Percentiles rank a stretch among this genome's conserved stretches.
These are phyloP conservation scores for Ivindomyrus marchei DNA, from an alignment of 2,113 vertebrate genomes.

Conservation along the genomic window DNA sequence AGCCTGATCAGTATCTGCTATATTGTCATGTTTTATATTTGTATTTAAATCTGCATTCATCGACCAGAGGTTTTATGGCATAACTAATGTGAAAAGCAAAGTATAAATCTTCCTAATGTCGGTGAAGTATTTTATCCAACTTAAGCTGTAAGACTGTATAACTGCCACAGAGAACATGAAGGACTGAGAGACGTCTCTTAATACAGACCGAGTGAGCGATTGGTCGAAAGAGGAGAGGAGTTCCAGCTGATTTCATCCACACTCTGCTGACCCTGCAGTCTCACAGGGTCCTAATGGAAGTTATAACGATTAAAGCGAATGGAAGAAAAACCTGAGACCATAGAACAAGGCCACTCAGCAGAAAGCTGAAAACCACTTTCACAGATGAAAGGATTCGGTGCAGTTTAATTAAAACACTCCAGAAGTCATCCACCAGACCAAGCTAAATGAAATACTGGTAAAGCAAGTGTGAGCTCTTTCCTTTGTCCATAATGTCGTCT, in stretches of 20 bases:
- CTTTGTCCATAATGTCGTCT: background rate
- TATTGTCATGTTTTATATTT: background rate
- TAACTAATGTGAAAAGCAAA: background rate
- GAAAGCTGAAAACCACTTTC: slow-evolving; percentile 23
- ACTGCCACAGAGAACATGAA: background rate
- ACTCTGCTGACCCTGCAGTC: slow-evolving; percentile 13
- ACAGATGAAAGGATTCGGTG: slow-evolving; percentile 20
- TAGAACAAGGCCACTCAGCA: slow-evolving; percentile 19
- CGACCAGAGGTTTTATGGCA: background rate
- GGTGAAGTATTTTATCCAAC: background rate
- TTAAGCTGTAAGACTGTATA: background rate
- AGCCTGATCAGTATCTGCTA: background rate
- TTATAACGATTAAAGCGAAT: slow-evolving; percentile 13
- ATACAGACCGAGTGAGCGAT: background rate
- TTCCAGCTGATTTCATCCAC: background rate
- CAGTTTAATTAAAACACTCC: slow-evolving; percentile 20
- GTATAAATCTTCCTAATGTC: background rate
- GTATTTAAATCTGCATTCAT: background rate
- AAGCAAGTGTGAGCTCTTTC: background rate
- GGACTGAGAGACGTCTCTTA: background rate
- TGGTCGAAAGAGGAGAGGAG: background rate
- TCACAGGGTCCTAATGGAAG: slow-evolving; percentile 9
- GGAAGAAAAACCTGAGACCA: background rate
- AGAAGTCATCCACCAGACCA: slow-evolving; percentile 2
- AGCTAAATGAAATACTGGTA: slow-evolving; percentile 5